These are phyloP conservation scores for Polylopha cassiicola DNA, from an alignment of 2,888 invertebrate genomes.

Conservation along the genomic window DNA sequence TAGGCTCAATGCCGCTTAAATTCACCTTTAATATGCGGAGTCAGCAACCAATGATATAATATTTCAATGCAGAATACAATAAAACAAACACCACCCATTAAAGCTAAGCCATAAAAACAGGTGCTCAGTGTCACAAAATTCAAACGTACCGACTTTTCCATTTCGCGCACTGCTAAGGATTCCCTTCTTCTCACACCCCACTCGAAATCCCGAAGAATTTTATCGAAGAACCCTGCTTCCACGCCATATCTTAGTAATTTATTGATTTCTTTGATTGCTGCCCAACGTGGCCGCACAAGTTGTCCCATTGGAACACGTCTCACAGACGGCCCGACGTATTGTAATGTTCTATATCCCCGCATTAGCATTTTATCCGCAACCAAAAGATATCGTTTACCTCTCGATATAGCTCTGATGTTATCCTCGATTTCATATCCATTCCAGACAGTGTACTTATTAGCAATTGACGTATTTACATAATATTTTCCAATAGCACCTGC, in stretches of 20 bases:
- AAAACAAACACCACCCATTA: conserved; percentile 35
- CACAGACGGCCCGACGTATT: conserved; percentile 37
- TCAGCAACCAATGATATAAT: conserved; percentile 20
- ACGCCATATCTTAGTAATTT: conserved; percentile 29
- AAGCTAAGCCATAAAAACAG: conserved; percentile 41
- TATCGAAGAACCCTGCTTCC: conserved; percentile 39
- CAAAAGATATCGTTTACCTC: conserved; percentile 43
- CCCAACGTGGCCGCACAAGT: conserved; percentile 51
- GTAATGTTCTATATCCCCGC: conserved; percentile 29
- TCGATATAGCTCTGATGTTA: conserved; percentile 32
- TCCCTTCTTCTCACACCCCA: conserved; percentile 10
- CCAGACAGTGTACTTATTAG: conserved; percentile 30
- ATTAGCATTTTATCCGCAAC: conserved; percentile 31
- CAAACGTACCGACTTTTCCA: conserved; percentile 27
- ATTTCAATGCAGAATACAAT: conserved; percentile 40
- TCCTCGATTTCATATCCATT: conserved; percentile 25
- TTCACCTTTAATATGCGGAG: neutral
- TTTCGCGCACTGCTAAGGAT: conserved; percentile 11
- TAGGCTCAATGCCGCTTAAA: too few relatives aligned
- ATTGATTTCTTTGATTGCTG: conserved; percentile 36
- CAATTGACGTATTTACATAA: conserved; percentile 35
- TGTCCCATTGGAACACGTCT: conserved; percentile 32
- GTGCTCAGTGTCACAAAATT: conserved; percentile 35
- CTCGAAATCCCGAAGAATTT: conserved; percentile 25
- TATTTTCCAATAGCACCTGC: conserved; percentile 29